A percentile compares a stretch with the other conserved stretches of the same genome.
These are phyloP conservation scores for Molothrus ater DNA, from an alignment of 2,797 vertebrate species.

Conservation along the genomic window DNA sequence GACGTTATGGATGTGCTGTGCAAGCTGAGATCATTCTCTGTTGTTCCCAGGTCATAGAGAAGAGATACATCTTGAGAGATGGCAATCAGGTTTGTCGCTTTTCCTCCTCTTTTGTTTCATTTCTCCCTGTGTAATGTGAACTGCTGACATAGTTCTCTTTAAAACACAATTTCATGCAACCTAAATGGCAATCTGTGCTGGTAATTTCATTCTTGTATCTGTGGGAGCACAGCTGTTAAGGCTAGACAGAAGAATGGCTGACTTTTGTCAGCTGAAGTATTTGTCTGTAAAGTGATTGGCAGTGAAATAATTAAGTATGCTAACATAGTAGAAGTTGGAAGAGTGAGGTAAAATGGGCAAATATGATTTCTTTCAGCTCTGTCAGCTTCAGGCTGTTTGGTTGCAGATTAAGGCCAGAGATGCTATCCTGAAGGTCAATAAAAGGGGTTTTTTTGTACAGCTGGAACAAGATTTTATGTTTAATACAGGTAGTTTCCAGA, in stretches of 20 bases:
- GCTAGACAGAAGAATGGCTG: not conserved
- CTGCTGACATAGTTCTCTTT: not conserved
- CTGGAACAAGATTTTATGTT: not conserved
- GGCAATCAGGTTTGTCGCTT: conserved; percentile 83
- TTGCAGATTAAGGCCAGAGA: not conserved
- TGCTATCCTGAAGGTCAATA: not conserved
- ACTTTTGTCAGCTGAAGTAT: not conserved
- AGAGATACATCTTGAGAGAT: conserved; percentile 92
- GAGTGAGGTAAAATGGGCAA: not conserved
- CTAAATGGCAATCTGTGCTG: not conserved
- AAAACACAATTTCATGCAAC: not conserved
- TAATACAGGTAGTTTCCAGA: not conserved
- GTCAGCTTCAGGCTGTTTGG: not conserved
- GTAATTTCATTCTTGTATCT: not conserved
- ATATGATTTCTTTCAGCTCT: not conserved
- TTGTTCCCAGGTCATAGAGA: conserved; percentile 90
- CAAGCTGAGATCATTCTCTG: conserved; percentile 37
- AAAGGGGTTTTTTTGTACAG: not conserved
- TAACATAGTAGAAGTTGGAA: not conserved
- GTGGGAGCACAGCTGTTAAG: not conserved
- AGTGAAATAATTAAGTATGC: not conserved
- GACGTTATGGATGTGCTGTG: not conserved
- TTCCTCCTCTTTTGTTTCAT: not conserved
- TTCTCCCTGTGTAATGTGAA: not conserved
- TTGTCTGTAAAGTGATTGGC: not conserved